Conservation (phyloP, 2,888 invertebrate species). For the Pilophorus perplexus region DNA sequence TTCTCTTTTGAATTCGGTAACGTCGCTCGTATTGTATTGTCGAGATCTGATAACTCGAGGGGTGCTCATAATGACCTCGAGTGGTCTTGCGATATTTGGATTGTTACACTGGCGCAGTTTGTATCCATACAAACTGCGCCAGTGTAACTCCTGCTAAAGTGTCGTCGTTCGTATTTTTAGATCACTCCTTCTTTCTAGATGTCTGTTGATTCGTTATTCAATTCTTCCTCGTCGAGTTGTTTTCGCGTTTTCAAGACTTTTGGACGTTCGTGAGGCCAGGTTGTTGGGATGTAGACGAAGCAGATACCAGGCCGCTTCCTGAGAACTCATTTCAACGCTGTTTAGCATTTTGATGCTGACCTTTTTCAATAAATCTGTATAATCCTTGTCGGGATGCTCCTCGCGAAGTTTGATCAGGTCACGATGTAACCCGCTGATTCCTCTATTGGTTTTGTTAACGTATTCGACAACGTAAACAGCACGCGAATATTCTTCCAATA, state of each 20-base stretch:
- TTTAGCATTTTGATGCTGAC: too few species aligned
- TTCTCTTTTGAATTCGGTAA: background rate
- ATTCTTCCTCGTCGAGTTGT: slow-evolving; percentile 6
- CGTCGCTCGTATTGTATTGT: background rate
- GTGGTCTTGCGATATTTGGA: background rate
- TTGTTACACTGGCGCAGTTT: too few species aligned
- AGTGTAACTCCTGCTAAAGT: background rate
- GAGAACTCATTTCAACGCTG: too few species aligned
- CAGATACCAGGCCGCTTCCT: too few species aligned
- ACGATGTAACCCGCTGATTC: too few species aligned
- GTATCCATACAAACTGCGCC: too few species aligned
- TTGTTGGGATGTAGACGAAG: slow-evolving; percentile 41
- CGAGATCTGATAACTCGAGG: background rate
- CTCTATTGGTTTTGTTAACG: too few species aligned
- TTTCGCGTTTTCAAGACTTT: slow-evolving; percentile 50
- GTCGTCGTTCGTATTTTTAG: background rate
- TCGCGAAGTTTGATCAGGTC: slow-evolving; percentile 15
- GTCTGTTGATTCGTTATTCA: background rate
- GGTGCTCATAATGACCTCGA: background rate
- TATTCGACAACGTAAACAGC: too few species aligned
- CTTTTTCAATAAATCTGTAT: too few species aligned
- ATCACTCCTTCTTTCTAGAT: background rate
- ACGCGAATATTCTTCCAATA: too few species aligned
- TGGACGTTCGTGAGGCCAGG: slow-evolving; percentile 50
- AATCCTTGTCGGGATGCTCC: slow-evolving; percentile 14